Conservation (phyloP, 2,797 vertebrate species). For the Channa striata region DNA sequence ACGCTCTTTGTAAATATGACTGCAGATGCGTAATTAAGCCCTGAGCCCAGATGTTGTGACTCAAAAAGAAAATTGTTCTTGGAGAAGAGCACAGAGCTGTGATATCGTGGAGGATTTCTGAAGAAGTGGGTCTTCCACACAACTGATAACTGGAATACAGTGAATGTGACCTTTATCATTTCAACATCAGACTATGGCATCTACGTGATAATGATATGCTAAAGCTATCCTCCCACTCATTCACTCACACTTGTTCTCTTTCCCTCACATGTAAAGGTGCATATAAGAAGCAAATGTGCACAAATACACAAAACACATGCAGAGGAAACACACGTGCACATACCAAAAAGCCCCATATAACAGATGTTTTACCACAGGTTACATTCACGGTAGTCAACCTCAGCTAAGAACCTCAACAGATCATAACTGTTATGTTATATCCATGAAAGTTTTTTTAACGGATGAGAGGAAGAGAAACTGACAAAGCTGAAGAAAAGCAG, state of each 20-base stretch:
- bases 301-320: slow-evolving; percentile 1
- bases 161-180: slow-evolving; percentile 53
- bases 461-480: not conserved
- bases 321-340: not conserved
- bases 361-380: slow-evolving; percentile 22
- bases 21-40: slow-evolving; percentile 45
- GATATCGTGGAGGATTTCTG: slow-evolving; percentile 17
- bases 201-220: slow-evolving; percentile 51
- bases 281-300: slow-evolving; percentile 1
- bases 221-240: slow-evolving; percentile 50
- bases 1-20: slow-evolving; percentile 33
- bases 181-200: slow-evolving; percentile 31
- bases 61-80: slow-evolving; percentile 16
- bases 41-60: slow-evolving; percentile 10
- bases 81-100: slow-evolving; percentile 2
- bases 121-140: slow-evolving; percentile 30
- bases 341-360: slow-evolving; percentile 8
- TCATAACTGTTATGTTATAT: slow-evolving; percentile 2
- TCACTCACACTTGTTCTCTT: slow-evolving; percentile 5
- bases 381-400: slow-evolving; percentile 7
- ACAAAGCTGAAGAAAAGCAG: slow-evolving; percentile 19
- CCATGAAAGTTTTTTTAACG: slow-evolving; percentile 19
- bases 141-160: slow-evolving; percentile 22
- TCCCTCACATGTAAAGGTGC: slow-evolving; percentile 16
- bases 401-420: not conserved